Percentiles rank a stretch among this genome's conserved stretches.
Evolutionary conservation across 2,797 vertebrate species (phyloP).

Genomic region (Micropoecilia bifurca): DNA sequence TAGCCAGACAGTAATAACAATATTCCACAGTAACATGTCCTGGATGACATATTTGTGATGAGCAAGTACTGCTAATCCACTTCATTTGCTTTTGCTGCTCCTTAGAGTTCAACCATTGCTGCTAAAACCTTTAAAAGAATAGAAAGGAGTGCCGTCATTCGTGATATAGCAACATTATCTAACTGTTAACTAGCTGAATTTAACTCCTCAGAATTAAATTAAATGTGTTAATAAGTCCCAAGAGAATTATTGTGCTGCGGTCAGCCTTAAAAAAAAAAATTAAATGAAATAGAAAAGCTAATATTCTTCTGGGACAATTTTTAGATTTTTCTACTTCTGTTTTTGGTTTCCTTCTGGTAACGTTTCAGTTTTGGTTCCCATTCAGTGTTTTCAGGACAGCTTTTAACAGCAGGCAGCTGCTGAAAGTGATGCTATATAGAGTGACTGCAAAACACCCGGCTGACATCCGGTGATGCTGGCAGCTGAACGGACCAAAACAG

Average conservation of each 20-base stretch:
- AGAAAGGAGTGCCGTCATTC: background rate
- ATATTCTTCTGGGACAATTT: background rate
- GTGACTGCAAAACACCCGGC: background rate
- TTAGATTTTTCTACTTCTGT: background rate
- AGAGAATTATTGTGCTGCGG: background rate
- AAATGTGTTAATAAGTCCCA: background rate
- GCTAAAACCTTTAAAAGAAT: background rate
- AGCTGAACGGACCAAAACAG: constrained; percentile 2
- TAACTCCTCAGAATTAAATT: background rate
- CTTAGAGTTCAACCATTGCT: background rate
- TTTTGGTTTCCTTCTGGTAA: background rate
- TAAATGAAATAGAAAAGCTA: background rate
- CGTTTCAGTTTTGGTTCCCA: constrained; percentile 1
- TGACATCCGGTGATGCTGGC: background rate
- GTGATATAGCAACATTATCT: background rate
- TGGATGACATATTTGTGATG: background rate
- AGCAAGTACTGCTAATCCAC: background rate
- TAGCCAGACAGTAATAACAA: background rate
- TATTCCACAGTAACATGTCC: background rate
- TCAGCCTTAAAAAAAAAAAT: background rate
- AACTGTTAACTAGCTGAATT: background rate
- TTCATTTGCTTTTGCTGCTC: background rate
- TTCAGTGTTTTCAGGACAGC: constrained; percentile 1
- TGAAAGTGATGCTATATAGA: constrained; percentile 9
- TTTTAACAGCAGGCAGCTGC: constrained; percentile 15